Conservation (phyloP, 2,888 invertebrate species). For the Nebria salina region DNA sequence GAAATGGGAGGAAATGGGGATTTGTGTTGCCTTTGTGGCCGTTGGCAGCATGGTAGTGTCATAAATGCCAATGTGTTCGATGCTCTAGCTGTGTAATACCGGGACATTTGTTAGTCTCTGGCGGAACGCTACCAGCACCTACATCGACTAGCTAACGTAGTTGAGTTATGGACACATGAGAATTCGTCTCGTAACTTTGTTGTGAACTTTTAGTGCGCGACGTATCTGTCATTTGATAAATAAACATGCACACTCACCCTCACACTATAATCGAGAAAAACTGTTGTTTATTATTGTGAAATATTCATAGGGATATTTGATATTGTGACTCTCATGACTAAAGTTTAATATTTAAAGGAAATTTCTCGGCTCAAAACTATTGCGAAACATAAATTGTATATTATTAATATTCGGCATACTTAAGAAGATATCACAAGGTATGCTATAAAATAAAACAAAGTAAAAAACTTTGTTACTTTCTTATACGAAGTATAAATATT, state of each 20-base stretch:
- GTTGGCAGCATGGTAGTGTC: constrained; percentile 14
- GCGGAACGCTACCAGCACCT: constrained; percentile 9
- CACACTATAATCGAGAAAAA: constrained; percentile 10
- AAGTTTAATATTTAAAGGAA: background rate
- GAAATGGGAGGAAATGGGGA: constrained; percentile 21
- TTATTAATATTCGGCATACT: background rate
- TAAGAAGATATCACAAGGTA: background rate
- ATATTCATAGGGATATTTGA: constrained; percentile 31
- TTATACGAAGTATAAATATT: too few species aligned
- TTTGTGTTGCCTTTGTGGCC: constrained; percentile 32
- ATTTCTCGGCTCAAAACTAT: background rate
- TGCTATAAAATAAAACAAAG: too few species aligned
- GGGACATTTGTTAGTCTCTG: constrained; percentile 32
- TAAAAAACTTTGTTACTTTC: too few species aligned
- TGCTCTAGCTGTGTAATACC: constrained; percentile 32
- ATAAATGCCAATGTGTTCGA: constrained; percentile 42
- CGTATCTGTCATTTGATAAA: constrained; percentile 25
- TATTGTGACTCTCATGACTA: constrained; percentile 6
- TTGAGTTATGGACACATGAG: constrained; percentile 27
- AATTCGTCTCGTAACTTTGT: constrained; percentile 21
- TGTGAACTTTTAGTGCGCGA: constrained; percentile 17
- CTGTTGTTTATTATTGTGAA: constrained; percentile 31
- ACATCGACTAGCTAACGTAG: background rate
- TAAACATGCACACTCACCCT: constrained; percentile 24
- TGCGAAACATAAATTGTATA: background rate